Evolutionary conservation across 2,888 invertebrate genomes (phyloP), one percentile per base, ranked within the genome.

Genomic region (Strigamia transsilvanica): DNA sequence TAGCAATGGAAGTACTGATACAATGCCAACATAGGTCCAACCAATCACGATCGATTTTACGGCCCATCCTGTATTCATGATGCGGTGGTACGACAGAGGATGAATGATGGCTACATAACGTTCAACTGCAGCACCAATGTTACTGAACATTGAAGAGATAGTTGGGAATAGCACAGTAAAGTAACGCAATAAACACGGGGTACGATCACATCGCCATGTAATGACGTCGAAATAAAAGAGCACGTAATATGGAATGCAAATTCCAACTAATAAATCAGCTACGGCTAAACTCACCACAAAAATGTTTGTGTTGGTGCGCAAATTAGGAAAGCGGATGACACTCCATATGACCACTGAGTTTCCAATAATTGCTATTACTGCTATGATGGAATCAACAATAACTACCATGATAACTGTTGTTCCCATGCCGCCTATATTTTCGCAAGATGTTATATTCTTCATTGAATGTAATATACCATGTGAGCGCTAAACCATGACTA

Each of bases 101-200:
- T 84, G 84, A 9, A 84, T 78, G 18, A 85, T 84, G 34, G 84
- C 84, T n/a, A 85, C 46, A 80, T 85, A 85, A 2, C 85, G 82
- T 82, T 85, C 85, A 9, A 84, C 84, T 0, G 85, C 85, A 0
- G 84, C 85, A 9, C 84, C 85, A 34, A 85, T 82, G 38, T 84
- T 80, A 32, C 83, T 83, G 51, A 85, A 73, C 83, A 85, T 83
- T 2, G 85, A 85, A 42, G 84, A 83, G 9, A 84, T 46, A 18
- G 83, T 32, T 84, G 83, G 1, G 84, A 83, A 79, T 82, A 85
- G 38, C 84, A 83, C 80, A 84, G 83, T 83, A 82, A 84, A 84
- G 83, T 85, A 84, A 13, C 85, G 77, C 15, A 85, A 73, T 42
- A 85, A 80, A 80, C 85, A 85, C 23, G 83, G 83, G 79, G 77